Evolutionary conservation across 2,113 vertebrate genomes (phyloP).

Genomic region (Chaetops frenatus): DNA sequence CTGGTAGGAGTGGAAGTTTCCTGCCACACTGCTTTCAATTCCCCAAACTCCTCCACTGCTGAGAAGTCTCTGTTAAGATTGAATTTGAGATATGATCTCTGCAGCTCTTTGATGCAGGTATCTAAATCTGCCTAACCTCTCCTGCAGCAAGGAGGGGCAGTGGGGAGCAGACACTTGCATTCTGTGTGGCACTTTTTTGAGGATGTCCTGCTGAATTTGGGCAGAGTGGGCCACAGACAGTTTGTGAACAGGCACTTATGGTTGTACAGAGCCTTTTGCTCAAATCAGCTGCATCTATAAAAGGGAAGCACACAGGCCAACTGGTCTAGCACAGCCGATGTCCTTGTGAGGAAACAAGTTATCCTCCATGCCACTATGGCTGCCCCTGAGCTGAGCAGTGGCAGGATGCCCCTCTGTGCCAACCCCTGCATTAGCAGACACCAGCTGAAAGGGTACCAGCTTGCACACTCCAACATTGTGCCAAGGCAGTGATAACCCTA

Average conservation of each 20-base stretch:
- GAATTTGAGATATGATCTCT: neutral
- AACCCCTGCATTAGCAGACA: accelerated
- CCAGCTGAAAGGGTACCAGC: accelerated
- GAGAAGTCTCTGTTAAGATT: neutral
- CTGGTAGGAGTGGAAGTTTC: neutral
- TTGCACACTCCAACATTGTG: neutral
- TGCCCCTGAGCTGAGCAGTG: neutral
- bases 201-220: neutral
- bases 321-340: neutral
- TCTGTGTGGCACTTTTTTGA: accelerated
- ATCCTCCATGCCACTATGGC: accelerated
- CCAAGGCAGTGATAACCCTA: accelerated
- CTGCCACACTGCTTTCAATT: neutral
- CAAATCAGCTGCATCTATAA: neutral
- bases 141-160: neutral
- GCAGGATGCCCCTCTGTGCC: accelerated
- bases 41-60: neutral
- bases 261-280: neutral
- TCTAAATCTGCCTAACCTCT: neutral
- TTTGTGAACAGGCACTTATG: accelerated
- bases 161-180: neutral
- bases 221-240: neutral
- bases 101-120: neutral
- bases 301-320: neutral
- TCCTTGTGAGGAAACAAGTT: accelerated